Conservation (phyloP, 2,888 invertebrate species). For the Erebia epiphron region DNA sequence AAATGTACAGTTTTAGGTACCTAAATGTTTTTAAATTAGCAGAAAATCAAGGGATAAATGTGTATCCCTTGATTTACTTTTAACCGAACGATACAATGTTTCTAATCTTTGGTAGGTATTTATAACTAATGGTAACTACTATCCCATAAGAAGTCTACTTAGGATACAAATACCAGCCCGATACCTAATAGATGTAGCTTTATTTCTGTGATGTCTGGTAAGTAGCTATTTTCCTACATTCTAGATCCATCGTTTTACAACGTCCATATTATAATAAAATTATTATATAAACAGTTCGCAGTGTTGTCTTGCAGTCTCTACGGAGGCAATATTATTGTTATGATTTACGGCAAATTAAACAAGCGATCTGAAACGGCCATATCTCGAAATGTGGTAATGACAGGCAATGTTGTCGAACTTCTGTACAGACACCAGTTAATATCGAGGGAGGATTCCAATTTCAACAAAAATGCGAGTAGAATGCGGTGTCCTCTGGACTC, state of each 20-base stretch:
- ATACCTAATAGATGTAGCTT: neutral
- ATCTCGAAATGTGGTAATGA: slow-evolving; percentile 33
- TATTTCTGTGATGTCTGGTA: too few relatives aligned
- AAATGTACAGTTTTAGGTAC: too few relatives aligned
- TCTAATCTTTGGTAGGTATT: too few relatives aligned
- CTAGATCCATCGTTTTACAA: neutral
- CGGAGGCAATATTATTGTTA: slow-evolving; percentile 31
- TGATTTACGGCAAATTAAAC: slow-evolving; percentile 30
- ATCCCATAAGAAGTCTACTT: too few relatives aligned
- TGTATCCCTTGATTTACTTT: too few relatives aligned
- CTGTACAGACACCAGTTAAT: slow-evolving; percentile 48
- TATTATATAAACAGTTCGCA: slow-evolving; percentile 3
- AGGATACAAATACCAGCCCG: too few relatives aligned
- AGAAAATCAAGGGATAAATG: too few relatives aligned
- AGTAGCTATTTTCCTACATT: too few relatives aligned
- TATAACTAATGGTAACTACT: too few relatives aligned
- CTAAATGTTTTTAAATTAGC: too few relatives aligned
- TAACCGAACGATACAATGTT: too few relatives aligned
- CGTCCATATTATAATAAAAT: neutral
- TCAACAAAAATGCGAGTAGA: slow-evolving; percentile 69
- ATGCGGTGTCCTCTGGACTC: slow-evolving; percentile 72
- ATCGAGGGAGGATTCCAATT: slow-evolving; percentile 68
- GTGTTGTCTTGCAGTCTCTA: neutral
- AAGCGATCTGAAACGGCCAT: slow-evolving; percentile 27
- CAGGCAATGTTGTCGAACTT: slow-evolving; percentile 39